Percentiles rank a stretch among this genome's conserved stretches.
Evolutionary conservation across 2,888 invertebrate genomes (phyloP).

Genomic region (Macrophya alboannulata): DNA sequence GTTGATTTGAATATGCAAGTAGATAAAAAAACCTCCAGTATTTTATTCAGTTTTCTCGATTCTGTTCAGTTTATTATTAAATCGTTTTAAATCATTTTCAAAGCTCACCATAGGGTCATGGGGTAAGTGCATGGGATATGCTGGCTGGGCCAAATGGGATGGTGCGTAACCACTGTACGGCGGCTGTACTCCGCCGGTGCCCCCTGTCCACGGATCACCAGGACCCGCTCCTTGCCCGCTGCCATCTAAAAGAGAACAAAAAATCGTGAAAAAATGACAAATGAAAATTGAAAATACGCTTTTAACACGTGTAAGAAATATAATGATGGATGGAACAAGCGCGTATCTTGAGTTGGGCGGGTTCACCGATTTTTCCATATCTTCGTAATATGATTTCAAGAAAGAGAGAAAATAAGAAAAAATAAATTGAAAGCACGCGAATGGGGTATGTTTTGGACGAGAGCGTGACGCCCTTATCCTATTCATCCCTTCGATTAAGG

Average conservation of each 20-base stretch:
- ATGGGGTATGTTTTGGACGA: neutral
- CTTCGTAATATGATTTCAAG: neutral
- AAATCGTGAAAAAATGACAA: neutral
- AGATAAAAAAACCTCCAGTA: neutral
- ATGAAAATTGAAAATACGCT: neutral
- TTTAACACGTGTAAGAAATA: neutral
- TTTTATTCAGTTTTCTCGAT: neutral
- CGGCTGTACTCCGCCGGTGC: constrained; percentile 81
- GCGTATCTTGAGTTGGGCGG: neutral
- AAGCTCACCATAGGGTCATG: constrained; percentile 80
- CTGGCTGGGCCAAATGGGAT: constrained; percentile 78
- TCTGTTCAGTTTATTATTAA: constrained; percentile 35
- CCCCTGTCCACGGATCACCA: constrained; percentile 80
- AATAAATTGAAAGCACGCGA: neutral
- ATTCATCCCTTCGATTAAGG: neutral
- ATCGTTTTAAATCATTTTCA: neutral
- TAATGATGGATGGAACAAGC: neutral
- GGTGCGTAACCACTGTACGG: constrained; percentile 78
- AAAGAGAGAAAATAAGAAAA: neutral
- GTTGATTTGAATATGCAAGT: neutral
- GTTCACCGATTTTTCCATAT: neutral
- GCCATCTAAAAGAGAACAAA: constrained; percentile 76
- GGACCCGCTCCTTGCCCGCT: constrained; percentile 80
- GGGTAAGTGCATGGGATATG: constrained; percentile 80
- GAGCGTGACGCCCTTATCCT: neutral